Conservation (phyloP, 1,140 invertebrate genomes). For the Pogonus chalceus region DNA sequence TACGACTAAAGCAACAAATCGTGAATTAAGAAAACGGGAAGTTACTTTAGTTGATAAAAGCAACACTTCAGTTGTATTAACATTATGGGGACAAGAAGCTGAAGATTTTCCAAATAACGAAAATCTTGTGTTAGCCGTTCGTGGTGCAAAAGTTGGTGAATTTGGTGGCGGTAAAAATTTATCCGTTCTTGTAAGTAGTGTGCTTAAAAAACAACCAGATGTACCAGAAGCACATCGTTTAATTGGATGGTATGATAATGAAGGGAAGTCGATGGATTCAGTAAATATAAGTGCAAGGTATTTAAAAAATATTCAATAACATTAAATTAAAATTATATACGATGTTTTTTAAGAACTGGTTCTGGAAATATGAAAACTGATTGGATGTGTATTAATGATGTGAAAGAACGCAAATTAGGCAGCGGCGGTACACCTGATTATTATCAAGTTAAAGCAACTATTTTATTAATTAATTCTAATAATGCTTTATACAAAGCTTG, state of each 20-base stretch:
- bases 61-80: constrained; percentile 54
- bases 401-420: constrained; percentile 52
- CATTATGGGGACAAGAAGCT: constrained; percentile 73
- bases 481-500: constrained; percentile 87
- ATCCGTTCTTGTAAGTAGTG: constrained; percentile 44
- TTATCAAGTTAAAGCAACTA: constrained; percentile 58
- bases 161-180: constrained; percentile 64
- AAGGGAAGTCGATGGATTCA: constrained; percentile 49
- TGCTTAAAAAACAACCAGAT: constrained; percentile 78
- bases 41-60: constrained; percentile 79
- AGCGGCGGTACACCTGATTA: constrained; percentile 46
- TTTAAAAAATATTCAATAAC: constrained; percentile 5
- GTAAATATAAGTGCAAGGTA: constrained; percentile 53
- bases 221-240: constrained; percentile 75
- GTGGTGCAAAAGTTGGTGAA: constrained; percentile 65
- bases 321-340: not conserved
- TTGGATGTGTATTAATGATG: constrained; percentile 65
- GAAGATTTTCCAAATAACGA: constrained; percentile 68
- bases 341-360: constrained; percentile 31
- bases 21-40: constrained; percentile 84
- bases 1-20: constrained; percentile 59
- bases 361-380: constrained; percentile 37
- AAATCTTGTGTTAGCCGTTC: constrained; percentile 74
- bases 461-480: constrained; percentile 61
- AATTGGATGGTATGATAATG: constrained; percentile 82